Evolutionary conservation across 1,140 invertebrate genomes (phyloP), one percentile per base, ranked within the genome.

Genomic region (Bombyx mori): DNA sequence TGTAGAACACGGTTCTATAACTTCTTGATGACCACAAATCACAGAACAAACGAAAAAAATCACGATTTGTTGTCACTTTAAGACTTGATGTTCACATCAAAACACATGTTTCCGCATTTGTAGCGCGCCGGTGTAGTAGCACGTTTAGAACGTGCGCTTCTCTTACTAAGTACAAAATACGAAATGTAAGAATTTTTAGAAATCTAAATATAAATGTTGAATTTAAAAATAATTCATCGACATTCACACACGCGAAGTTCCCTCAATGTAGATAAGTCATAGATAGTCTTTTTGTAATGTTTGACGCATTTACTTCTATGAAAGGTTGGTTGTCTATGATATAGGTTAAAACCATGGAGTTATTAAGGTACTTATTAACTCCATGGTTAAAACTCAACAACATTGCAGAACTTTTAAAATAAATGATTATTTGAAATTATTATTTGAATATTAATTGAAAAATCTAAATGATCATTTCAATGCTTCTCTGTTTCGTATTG

Each of bases 181-280:
- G 48, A 49, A 75, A 75, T 71, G 72, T 69, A 72, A 35, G 26
- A 35, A 35, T 35, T 35, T 35, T 35, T 75, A 77, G 73, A 67
- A 72, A 69, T 81, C 82, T 86, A 86, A 75, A 83, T 35, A 75
- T 81, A 85, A 86, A 75, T 65, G 76, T 56, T 62, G 68, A 68
- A 82, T 81, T 75, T 82, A 79, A 67, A 82, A 85, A 84, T 87
- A 86, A 82, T 85, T 63, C 74, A 79, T 60, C 69, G 79, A 66
- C 72, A 74, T 35, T 73, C 70, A 75, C 78, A 79, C 79, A 87
- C 84, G 81, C 80, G 79, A 85, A 84, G 74, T 80, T 74, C 73
- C 58, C 58, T 60, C 60, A 65, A 74, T 70, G 66, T 79, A 75
- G 65, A 82, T 82, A 84, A 80, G 83, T 75, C 81, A 77, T 62